Evolutionary conservation across 1,140 invertebrate species (phyloP).

Genomic region (Pollicipes pollicipes): DNA sequence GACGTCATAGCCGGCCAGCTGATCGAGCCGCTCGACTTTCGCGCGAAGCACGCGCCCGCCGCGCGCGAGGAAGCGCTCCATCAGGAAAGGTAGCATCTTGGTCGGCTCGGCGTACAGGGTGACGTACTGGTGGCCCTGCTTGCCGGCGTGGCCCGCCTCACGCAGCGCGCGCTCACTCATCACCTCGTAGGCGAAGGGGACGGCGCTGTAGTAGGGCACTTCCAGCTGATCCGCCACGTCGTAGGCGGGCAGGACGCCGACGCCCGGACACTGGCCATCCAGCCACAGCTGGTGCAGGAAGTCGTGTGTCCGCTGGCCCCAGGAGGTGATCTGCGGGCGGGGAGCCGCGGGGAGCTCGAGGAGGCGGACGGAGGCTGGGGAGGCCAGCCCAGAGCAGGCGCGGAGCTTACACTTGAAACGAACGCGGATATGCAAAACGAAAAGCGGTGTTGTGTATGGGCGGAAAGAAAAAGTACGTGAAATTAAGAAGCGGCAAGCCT

Average conservation of each 20-base stretch:
- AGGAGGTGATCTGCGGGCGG: not conserved
- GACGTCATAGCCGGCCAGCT: slow-evolving; percentile 15
- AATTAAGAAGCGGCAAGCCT: too few species aligned
- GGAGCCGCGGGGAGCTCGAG: too few species aligned
- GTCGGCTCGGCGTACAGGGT: slow-evolving; percentile 13
- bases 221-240: not conserved
- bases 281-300: not conserved
- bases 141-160: not conserved
- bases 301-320: not conserved
- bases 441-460: too few species aligned
- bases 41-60: slow-evolving; percentile 5
- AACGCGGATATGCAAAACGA: too few species aligned
- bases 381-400: too few species aligned
- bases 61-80: slow-evolving; percentile 13
- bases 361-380: too few species aligned
- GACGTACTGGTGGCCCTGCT: slow-evolving; percentile 7
- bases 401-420: too few species aligned
- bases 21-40: slow-evolving; percentile 4
- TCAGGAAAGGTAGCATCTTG: slow-evolving; percentile 16
- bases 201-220: not conserved
- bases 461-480: too few species aligned
- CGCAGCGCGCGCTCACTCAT: not conserved
- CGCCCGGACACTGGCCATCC: not conserved
- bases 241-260: not conserved
- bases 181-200: not conserved